phyloP scores from a whole-genome alignment of 2,888 invertebrate genomes.

The Cremastinae sp. region DNA sequence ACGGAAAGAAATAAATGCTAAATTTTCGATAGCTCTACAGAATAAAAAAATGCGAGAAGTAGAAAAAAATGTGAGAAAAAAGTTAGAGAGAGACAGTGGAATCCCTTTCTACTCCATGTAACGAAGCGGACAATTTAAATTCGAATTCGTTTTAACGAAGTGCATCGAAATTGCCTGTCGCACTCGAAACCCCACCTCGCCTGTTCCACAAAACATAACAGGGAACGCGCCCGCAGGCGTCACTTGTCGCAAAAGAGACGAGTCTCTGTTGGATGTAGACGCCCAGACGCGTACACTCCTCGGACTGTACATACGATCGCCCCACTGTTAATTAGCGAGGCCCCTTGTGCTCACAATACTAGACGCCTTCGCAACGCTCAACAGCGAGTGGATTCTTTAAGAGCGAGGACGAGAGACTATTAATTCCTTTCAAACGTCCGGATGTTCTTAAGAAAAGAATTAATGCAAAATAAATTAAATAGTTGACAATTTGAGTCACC shows the following conservation, averaged over 20 bases:
- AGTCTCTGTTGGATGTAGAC: constrained; percentile 9
- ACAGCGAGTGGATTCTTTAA: not conserved
- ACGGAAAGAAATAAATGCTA: no score
- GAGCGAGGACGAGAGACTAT: not conserved
- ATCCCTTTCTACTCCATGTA: constrained; percentile 41
- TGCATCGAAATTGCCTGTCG: constrained; percentile 65
- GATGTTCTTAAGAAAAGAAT: no score
- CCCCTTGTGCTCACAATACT: constrained; percentile 1
- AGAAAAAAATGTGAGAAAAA: no score
- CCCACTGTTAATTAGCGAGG: constrained; percentile 45
- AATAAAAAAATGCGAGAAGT: no score
- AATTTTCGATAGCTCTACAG: no score
- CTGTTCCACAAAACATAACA: constrained; percentile 4
- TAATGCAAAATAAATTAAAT: no score
- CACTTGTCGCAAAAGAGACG: constrained; percentile 48
- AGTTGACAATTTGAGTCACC: not conserved
- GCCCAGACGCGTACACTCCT: constrained; percentile 30
- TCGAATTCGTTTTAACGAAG: constrained; percentile 63
- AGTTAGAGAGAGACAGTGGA: not conserved
- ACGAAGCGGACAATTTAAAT: constrained; percentile 64
- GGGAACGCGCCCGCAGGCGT: constrained; percentile 28
- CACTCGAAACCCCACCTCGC: constrained; percentile 42
- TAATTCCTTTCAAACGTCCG: not conserved
- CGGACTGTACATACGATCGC: constrained; percentile 6
- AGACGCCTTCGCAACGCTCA: constrained; percentile 17